Conservation (phyloP, 1,140 invertebrate genomes). For the Sitobion miscanthi region DNA sequence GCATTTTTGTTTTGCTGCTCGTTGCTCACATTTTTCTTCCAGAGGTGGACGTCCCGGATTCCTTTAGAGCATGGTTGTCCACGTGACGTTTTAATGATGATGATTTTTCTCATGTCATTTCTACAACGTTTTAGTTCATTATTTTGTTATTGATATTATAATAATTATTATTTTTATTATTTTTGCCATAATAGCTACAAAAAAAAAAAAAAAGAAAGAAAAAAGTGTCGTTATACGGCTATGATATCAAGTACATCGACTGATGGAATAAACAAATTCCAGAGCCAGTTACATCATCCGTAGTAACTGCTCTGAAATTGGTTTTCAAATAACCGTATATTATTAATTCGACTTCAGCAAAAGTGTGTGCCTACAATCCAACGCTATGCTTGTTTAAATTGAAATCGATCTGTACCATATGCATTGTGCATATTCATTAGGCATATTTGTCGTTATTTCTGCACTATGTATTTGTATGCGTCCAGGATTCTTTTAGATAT, state of each 20-base stretch:
- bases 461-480: no score
- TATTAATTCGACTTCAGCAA: background rate
- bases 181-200: background rate
- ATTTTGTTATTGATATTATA: background rate
- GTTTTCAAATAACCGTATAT: background rate
- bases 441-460: no score
- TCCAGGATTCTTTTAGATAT: no score
- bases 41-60: background rate
- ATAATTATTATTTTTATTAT: background rate
- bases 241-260: background rate
- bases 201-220: background rate
- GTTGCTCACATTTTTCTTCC: background rate
- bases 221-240: background rate
- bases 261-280: background rate
- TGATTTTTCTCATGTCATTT: background rate
- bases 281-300: background rate
- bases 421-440: no score
- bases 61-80: background rate
- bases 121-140: background rate
- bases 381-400: background rate
- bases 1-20: background rate
- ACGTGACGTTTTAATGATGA: background rate
- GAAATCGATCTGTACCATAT: no score
- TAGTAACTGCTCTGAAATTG: background rate
- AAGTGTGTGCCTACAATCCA: background rate